A percentile compares a stretch with the other conserved stretches of the same genome.
Evolutionary conservation across 2,113 vertebrate genomes (phyloP).

Genomic region (Cromileptes altivelis): DNA sequence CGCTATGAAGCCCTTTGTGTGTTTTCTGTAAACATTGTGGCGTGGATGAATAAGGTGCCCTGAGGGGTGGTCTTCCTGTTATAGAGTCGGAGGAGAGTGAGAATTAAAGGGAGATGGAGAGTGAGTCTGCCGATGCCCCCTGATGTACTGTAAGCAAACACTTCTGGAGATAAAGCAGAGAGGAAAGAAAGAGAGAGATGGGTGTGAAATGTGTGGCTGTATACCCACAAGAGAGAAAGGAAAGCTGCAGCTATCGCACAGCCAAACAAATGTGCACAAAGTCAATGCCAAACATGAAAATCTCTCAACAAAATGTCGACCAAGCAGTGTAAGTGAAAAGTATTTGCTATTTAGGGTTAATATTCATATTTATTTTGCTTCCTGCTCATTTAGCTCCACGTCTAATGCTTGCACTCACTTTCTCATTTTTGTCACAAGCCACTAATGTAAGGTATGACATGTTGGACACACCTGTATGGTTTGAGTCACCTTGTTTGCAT

Average conservation of each 20-base stretch:
- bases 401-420: background rate
- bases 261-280: background rate
- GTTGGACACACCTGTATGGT: background rate
- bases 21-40: conserved; percentile 84
- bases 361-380: background rate
- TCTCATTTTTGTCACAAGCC: too few relatives aligned
- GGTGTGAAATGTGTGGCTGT: conserved; percentile 15
- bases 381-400: background rate
- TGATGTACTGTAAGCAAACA: conserved; percentile 62
- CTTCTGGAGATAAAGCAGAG: conserved; percentile 5
- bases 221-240: background rate
- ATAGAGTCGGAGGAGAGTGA: conserved; percentile 51
- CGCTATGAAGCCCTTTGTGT: conserved; percentile 68
- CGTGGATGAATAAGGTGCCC: conserved; percentile 72
- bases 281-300: background rate
- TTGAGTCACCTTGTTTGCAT: background rate
- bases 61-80: conserved; percentile 78
- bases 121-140: conserved; percentile 59
- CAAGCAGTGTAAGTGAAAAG: background rate
- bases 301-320: background rate
- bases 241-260: background rate
- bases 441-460: background rate
- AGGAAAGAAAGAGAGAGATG: conserved; percentile 10
- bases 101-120: conserved; percentile 50
- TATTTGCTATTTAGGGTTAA: background rate